These are phyloP conservation scores for Micrastur ruficollis DNA, from an alignment of 2,797 vertebrate species.

Conservation along the genomic window DNA sequence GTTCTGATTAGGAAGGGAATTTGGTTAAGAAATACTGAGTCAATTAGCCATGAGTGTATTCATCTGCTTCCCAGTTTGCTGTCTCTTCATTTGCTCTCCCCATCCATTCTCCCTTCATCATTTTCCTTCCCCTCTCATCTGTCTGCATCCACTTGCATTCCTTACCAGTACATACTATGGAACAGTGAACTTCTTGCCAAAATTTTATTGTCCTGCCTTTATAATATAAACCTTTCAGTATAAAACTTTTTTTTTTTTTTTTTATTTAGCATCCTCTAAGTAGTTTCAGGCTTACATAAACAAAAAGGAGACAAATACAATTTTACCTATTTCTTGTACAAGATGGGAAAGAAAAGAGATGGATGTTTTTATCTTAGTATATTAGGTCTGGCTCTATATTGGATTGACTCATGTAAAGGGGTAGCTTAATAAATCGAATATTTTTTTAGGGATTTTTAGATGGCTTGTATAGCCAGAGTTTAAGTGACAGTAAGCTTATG, in stretches of 20 bases:
- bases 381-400: neutral
- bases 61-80: neutral
- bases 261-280: neutral
- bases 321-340: neutral
- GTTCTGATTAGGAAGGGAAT: constrained; percentile 5
- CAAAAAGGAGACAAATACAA: neutral
- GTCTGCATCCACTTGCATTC: neutral
- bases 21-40: constrained; percentile 14
- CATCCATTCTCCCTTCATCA: neutral
- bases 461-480: neutral
- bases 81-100: neutral
- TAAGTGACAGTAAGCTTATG: neutral
- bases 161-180: neutral
- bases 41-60: neutral
- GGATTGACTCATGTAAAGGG: neutral
- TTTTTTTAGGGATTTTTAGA: neutral
- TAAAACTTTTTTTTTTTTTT: neutral
- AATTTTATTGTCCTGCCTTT: neutral
- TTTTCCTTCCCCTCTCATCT: neutral
- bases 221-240: neutral
- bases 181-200: neutral
- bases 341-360: neutral
- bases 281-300: neutral
- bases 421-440: neutral
- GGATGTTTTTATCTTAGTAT: neutral